Evolutionary conservation across 2,888 invertebrate species (phyloP), one percentile per base, ranked within the genome.

Genomic region (Diaperis boleti): DNA sequence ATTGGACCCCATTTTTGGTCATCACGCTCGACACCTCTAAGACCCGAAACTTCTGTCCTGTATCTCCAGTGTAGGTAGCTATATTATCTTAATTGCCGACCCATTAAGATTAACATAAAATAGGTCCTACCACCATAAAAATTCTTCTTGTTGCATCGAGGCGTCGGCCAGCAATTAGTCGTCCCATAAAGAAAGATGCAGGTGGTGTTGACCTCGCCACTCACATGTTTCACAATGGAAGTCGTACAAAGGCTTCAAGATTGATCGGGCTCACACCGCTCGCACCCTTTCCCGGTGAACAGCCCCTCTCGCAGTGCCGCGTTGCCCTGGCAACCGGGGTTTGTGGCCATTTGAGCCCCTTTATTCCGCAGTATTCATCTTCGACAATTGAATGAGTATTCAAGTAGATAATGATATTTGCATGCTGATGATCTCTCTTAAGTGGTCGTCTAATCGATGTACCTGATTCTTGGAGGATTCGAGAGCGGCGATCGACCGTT

Each of bases 311-410:
- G 41, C 64, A 69, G 71, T 70, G 67, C 68, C 65, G 65, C 66
- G 79, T 79, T 76, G 67, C 78, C 77, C 66, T 74, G 76, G 77
- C 74, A 76, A 79, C 79, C 71, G 69, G 73, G 74, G 76, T 76
- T 79, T 79, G 79, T 78, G 78, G 77, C 78, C 77, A 77, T 78
- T 77, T 77, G 77, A 78, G 77, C 76, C 77, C 78, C 76, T 77
- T 76, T 78, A 78, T 78, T 75, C 77, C 76, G 75, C 76, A 74
- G 78, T 74, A 77, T 79, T 78, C 79, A 77, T 79, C 78, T 79
- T 78, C 78, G 78, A 79, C 79, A 79, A 79, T 79, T 79, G 79
- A 79, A 79, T 79, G 78, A 79, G 76, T 79, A 79, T 77, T 79
- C 79, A 73, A 78, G 79, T 76, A 78, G 79, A 79, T 79, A 79